Conservation (phyloP, 1,140 invertebrate genomes). For the Samia ricini region DNA sequence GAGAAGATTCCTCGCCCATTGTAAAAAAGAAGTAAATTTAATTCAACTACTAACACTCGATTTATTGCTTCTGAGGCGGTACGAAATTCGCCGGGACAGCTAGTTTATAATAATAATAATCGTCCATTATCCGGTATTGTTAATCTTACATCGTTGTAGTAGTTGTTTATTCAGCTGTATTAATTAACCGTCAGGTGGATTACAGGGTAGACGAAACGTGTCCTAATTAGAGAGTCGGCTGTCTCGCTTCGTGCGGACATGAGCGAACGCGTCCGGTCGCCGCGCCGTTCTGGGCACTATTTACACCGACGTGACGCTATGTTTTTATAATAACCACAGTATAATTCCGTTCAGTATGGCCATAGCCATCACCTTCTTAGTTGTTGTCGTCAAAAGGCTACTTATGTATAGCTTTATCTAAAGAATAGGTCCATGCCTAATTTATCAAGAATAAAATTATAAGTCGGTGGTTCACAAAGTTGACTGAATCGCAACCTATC, state of each 20-base stretch:
- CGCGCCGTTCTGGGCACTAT: slow-evolving; percentile 7
- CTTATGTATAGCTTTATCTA: no score
- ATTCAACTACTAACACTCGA: no score
- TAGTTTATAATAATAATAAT: neutral
- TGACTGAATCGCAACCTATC: no score
- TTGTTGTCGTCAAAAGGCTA: no score
- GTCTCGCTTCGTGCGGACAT: slow-evolving; percentile 18
- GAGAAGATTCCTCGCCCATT: no score
- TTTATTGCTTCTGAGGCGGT: no score
- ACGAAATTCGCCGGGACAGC: no score
- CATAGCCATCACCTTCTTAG: no score
- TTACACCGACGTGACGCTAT: slow-evolving; percentile 4
- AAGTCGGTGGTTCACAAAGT: no score
- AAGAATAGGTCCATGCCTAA: no score
- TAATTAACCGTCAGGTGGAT: slow-evolving; percentile 64
- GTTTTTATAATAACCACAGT: neutral
- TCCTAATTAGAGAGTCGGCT: slow-evolving; percentile 52
- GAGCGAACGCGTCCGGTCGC: slow-evolving; percentile 1
- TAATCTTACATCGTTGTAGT: slow-evolving; percentile 36
- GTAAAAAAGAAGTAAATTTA: no score
- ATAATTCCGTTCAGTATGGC: neutral
- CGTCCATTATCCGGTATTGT: slow-evolving; percentile 42
- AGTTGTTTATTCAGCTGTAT: slow-evolving; percentile 61
- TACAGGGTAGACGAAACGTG: slow-evolving; percentile 55
- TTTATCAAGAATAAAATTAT: no score